Evolutionary conservation across 2,113 vertebrate genomes (phyloP), one percentile per base, ranked within the genome.

Genomic region (Syngnathus floridae): DNA sequence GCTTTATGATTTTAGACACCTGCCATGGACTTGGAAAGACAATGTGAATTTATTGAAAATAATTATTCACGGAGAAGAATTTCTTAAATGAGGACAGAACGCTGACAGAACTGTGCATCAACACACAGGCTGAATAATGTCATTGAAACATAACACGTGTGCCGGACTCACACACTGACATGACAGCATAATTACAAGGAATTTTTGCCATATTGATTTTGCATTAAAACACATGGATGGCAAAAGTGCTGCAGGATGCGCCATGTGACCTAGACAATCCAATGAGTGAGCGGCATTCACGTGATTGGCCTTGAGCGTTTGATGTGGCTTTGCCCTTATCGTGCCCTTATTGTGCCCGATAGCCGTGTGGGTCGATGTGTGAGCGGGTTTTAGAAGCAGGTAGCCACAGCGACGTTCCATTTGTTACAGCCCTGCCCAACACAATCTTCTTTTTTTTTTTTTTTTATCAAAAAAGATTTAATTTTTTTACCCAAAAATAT

Each of bases 281-380:
- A 86, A 69, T 74, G n/a, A 66, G 51, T 11, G 61, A 62, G 43
- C 69, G 0, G 56, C 31, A 49, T 22, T 54, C 52, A 72, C 69
- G 16, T 65, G 64, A 82, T 80, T 78, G 82, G 80, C 31, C 60
- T 21, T 9, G 66, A 73, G 71, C 26, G 4, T n/a, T 59, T 69
- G 58, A 77, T 74, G 66, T 69, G 61, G 4, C 38, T 81, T 76
- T 81, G 40, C 40, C 40, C 40, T 41, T 41, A 41, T 13, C 4
- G 43, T 4, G 83, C 69, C 84, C 83, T 86, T 73, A 72, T 49
- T 38, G 66, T 72, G 73, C 78, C 79, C 82, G 70, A 36, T 45
- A 45, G 40, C 46, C 31, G 12, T 64, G 68, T 63, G 67, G 65
- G 64, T 55, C 63, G 61, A 49, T 69, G 52, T 68, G 72, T 46